Evolutionary conservation across 2,888 invertebrate species (phyloP).

Genomic region (Drosophila mimica): DNA sequence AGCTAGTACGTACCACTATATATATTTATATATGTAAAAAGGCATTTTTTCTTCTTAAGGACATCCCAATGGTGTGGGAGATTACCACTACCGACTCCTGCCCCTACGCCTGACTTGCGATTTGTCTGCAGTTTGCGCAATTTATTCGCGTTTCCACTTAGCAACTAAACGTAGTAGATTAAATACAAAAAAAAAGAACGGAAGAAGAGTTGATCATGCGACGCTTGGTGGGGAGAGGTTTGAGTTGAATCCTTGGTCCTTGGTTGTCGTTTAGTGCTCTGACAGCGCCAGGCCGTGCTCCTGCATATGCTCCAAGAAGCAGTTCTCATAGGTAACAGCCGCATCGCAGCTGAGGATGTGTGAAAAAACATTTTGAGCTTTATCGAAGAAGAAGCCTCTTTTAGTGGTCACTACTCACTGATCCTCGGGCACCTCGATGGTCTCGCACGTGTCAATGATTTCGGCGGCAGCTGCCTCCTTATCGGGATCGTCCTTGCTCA

Average conservation of each 20-base stretch:
- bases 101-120: neutral
- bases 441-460: conserved; percentile 68
- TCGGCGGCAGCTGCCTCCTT: conserved; percentile 60
- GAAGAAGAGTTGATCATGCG: conserved; percentile 31
- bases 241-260: conserved; percentile 13
- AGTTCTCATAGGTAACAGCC: conserved; percentile 71
- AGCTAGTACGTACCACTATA: conserved; percentile 10
- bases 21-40: conserved; percentile 14
- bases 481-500: conserved; percentile 69
- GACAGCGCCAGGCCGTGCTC: conserved; percentile 65
- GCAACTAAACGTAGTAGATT: conserved; percentile 22
- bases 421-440: conserved; percentile 77
- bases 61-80: neutral
- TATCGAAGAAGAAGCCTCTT: neutral
- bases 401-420: conserved; percentile 67
- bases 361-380: neutral
- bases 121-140: conserved; percentile 40
- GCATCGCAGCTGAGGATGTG: conserved; percentile 73
- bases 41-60: conserved; percentile 23
- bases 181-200: conserved; percentile 17
- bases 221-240: conserved; percentile 49
- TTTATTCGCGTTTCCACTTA: conserved; percentile 48
- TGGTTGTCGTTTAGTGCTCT: conserved; percentile 21
- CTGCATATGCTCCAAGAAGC: conserved; percentile 68
- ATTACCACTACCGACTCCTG: neutral